These are phyloP conservation scores for Hypomecis punctinalis DNA, from an alignment of 2,888 invertebrate genomes.

Conservation along the genomic window DNA sequence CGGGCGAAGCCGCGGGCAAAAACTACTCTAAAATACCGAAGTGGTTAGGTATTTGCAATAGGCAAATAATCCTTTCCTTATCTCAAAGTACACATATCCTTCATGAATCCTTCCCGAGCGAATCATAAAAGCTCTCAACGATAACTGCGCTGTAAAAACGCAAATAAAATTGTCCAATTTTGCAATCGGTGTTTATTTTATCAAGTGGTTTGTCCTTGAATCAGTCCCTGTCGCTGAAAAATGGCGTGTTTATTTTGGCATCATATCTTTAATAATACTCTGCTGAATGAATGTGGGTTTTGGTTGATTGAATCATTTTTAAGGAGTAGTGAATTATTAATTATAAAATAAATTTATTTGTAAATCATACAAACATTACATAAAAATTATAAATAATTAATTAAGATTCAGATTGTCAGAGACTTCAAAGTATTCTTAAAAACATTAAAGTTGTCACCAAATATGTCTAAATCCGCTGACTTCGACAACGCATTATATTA, in stretches of 20 bases:
- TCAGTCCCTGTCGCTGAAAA: conserved; percentile 35
- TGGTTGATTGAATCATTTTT: background rate
- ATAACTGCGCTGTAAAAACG: conserved; percentile 44
- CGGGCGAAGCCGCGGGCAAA: too few species aligned
- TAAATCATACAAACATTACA: too few species aligned
- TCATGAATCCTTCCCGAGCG: conserved; percentile 37
- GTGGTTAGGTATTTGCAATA: background rate
- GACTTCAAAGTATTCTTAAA: too few species aligned
- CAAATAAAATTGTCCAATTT: conserved; percentile 62
- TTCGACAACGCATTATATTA: too few species aligned
- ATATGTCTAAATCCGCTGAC: too few species aligned
- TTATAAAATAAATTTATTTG: too few species aligned
- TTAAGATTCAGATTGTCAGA: too few species aligned
- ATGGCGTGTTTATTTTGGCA: conserved; percentile 34
- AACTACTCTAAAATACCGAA: too few species aligned
- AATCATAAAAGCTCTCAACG: conserved; percentile 52
- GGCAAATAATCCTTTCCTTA: conserved; percentile 11
- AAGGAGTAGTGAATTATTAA: background rate
- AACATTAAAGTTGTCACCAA: too few species aligned
- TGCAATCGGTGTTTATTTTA: conserved; percentile 66
- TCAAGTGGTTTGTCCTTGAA: conserved; percentile 65
- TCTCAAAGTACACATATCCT: conserved; percentile 15
- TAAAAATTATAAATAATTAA: too few species aligned
- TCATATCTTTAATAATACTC: conserved; percentile 7
- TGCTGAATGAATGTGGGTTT: background rate